Base-by-base conservation (phyloP, 2,888 invertebrate species). In the Amphipyra tragopoginis region DNA sequence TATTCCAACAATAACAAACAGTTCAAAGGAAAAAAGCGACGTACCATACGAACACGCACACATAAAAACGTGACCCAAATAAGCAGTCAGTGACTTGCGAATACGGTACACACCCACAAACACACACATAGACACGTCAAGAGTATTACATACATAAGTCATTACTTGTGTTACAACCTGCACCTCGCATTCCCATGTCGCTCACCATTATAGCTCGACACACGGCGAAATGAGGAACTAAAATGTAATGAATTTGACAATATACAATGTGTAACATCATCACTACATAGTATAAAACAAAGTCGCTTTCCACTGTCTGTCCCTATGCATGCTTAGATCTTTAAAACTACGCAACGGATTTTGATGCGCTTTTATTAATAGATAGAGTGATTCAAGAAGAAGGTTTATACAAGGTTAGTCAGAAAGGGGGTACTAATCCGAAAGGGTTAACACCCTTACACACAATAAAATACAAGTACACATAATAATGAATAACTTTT, bases 41-140 rank as follows among this genome's bases (percentile, higher is more conserved):
- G 29, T 7, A 29, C 29, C 5, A 4, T 5, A 40, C 43, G 38
- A 47, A 53, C 53, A 48, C 66, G 8, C 59, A 65, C 53, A 61
- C 74, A 55, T 40, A 33, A 8, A 15, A 36, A 56, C 44, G n/a
- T 74, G 74, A 73, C 70, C 74, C 49, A 69, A 73, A 72, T 73
- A 73, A 69, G 55, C n/a, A 49, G 47, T 42, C 50, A 55, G 42
- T 58, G 74, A 61, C 60, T 73, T 52, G 57, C 69, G 55, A 69
- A 61, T 34, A 50, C 21, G 11, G 14, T 50, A 73, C 51, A 55
- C 59, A 52, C 49, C 44, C 42, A 13, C 47, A 13, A 40, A 67
- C 54, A 10, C 38, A 52, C 40, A 60, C 43, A 43, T 34, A 42
- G n/a, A 5, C 1, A 54, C 9, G 2, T 11, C 13, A 21, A 33